Conservation (phyloP, 2,888 invertebrate genomes). For the Caenorhabditis afra region DNA sequence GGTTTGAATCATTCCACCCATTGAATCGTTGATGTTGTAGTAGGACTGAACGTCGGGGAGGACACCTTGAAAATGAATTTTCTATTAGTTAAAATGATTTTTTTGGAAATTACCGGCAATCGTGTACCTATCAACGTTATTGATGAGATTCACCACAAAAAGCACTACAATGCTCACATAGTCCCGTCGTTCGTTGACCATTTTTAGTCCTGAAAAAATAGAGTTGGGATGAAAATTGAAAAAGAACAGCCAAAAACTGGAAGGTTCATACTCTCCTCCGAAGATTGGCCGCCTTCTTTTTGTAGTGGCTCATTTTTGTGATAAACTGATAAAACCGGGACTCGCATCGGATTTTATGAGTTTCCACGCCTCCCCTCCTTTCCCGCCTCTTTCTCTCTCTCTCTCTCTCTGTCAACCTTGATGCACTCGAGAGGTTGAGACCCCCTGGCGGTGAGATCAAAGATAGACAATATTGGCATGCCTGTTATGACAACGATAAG, state of each 20-base stretch:
- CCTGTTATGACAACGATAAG: slow-evolving; percentile 48
- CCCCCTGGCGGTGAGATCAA: slow-evolving; percentile 47
- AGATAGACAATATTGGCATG: slow-evolving; percentile 53
- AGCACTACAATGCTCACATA: slow-evolving; percentile 61
- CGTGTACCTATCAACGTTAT: slow-evolving; percentile 98
- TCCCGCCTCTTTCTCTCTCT: background rate
- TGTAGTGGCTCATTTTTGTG: slow-evolving; percentile 18
- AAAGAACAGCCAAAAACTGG: background rate
- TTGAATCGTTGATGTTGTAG: slow-evolving; percentile 87
- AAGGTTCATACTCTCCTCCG: slow-evolving; percentile 4
- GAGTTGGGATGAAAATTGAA: background rate
- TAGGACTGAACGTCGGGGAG: slow-evolving; percentile 87
- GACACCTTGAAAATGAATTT: slow-evolving; percentile 87
- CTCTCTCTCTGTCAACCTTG: slow-evolving; percentile 7
- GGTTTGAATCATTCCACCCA: slow-evolving; percentile 93
- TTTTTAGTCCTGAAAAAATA: slow-evolving; percentile 35
- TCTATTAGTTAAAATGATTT: background rate
- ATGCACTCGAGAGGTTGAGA: slow-evolving; percentile 27
- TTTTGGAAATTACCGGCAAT: slow-evolving; percentile 87
- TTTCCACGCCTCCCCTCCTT: slow-evolving; percentile 50
- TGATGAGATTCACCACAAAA: slow-evolving; percentile 93
- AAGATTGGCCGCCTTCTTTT: slow-evolving; percentile 20
- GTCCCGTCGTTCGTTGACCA: slow-evolving; percentile 62
- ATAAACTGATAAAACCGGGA: slow-evolving; percentile 38
- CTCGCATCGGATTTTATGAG: slow-evolving; percentile 47